Conservation (phyloP, 2,113 vertebrate species). For the Tinamus guttatus region DNA sequence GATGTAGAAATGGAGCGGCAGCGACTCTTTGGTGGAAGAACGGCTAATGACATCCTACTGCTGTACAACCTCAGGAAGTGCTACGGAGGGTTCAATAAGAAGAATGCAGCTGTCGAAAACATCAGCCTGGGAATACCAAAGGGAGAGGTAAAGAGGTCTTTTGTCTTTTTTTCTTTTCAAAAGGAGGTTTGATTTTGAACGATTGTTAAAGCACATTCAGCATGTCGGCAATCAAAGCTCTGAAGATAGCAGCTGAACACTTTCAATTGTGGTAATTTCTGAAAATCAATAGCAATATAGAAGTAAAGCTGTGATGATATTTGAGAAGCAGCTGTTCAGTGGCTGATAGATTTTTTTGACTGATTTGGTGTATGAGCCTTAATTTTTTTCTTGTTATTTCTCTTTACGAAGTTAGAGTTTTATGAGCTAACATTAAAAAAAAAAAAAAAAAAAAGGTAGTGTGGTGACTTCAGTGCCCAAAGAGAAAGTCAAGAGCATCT, state of each 20-base stretch:
- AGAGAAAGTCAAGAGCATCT: neutral
- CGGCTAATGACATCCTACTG: constrained; percentile 69
- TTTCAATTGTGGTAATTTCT: neutral
- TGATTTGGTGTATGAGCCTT: neutral
- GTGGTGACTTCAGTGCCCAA: neutral
- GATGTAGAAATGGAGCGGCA: constrained; percentile 74
- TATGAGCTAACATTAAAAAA: neutral
- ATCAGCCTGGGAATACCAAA: constrained; percentile 75
- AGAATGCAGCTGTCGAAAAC: constrained; percentile 64
- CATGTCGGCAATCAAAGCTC: neutral
- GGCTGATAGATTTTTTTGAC: neutral
- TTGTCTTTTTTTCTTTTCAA: neutral
- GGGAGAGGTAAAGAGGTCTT: constrained; percentile 72
- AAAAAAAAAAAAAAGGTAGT: neutral
- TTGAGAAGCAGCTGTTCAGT: neutral
- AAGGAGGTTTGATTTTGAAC: neutral
- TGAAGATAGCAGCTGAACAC: neutral
- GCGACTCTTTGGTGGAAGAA: constrained; percentile 67
- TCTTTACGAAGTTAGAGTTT: too few species aligned
- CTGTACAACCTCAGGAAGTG: constrained; percentile 73
- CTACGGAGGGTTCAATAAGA: constrained; percentile 55
- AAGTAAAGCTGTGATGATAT: neutral
- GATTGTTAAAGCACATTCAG: neutral
- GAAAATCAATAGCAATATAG: neutral
- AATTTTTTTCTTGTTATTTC: neutral